These are phyloP conservation scores for Tetramorium simillimum DNA, from an alignment of 1,140 invertebrate species.

Conservation along the genomic window DNA sequence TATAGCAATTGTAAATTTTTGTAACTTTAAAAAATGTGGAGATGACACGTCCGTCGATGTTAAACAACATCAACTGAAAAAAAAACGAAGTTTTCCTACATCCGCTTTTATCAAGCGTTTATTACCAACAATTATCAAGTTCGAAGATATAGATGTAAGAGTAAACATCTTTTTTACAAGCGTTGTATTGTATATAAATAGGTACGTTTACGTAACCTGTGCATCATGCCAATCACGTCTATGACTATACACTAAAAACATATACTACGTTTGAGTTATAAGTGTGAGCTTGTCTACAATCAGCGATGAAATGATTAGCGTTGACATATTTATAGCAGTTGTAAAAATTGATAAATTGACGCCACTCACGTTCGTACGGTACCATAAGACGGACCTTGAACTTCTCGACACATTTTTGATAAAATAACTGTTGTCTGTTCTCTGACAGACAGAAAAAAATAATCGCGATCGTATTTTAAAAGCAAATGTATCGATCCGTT, in stretches of 20 bases:
- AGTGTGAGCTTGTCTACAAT: background rate
- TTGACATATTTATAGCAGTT: background rate
- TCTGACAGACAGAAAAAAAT: background rate
- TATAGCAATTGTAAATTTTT: slow-evolving; percentile 9
- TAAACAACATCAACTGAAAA: background rate
- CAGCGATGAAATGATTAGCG: slow-evolving; percentile 39
- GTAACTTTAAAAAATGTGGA: background rate
- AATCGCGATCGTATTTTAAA: slow-evolving; percentile 9
- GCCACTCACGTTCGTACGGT: background rate
- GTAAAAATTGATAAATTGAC: slow-evolving; percentile 37
- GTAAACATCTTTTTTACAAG: slow-evolving; percentile 46
- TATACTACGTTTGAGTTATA: background rate
- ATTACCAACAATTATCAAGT: slow-evolving; percentile 33
- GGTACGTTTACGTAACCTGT: background rate
- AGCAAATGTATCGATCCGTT: background rate
- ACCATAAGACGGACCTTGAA: slow-evolving; percentile 26
- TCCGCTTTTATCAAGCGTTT: background rate
- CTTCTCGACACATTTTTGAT: slow-evolving; percentile 29
- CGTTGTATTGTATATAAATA: background rate
- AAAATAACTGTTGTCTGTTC: background rate
- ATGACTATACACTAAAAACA: too few relatives aligned
- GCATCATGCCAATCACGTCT: slow-evolving; percentile 19
- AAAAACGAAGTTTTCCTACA: background rate
- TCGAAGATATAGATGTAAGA: slow-evolving; percentile 3
- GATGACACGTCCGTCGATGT: background rate